Conservation (phyloP, 2,797 vertebrate species). For the Melanotaenia boesemani region DNA sequence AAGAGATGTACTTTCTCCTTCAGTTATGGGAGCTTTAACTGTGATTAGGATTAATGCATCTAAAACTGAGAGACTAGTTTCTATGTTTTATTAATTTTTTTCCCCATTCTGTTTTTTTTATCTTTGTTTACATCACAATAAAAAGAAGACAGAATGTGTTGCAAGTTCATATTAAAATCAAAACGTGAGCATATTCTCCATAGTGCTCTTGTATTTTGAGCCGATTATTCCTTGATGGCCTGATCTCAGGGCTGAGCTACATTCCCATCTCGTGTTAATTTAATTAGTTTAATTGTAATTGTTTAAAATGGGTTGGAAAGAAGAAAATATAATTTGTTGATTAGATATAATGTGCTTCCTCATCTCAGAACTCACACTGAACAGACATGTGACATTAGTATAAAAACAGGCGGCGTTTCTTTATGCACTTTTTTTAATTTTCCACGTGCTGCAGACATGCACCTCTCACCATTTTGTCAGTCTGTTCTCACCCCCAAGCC, state of each 20-base stretch:
- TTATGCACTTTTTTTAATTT: not conserved
- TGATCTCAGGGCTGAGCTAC: too few species aligned
- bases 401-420: not conserved
- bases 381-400: not conserved
- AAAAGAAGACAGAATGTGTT: too few species aligned
- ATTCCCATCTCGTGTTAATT: not conserved
- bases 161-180: too few species aligned
- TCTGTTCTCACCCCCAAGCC: not conserved
- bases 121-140: not conserved
- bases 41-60: not conserved
- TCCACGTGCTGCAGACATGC: not conserved
- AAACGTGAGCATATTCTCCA: too few species aligned
- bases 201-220: too few species aligned
- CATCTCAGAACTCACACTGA: not conserved
- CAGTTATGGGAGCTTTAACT: not conserved
- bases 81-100: not conserved
- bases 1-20: slow-evolving; percentile 13
- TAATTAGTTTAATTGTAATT: slow-evolving; percentile 9
- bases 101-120: not conserved
- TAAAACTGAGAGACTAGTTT: not conserved
- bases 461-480: not conserved
- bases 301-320: not conserved
- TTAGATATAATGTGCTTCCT: not conserved
- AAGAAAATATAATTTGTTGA: not conserved
- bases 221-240: too few species aligned